Conservation (phyloP, 2,888 invertebrate genomes). For the Oscheius sp. region DNA sequence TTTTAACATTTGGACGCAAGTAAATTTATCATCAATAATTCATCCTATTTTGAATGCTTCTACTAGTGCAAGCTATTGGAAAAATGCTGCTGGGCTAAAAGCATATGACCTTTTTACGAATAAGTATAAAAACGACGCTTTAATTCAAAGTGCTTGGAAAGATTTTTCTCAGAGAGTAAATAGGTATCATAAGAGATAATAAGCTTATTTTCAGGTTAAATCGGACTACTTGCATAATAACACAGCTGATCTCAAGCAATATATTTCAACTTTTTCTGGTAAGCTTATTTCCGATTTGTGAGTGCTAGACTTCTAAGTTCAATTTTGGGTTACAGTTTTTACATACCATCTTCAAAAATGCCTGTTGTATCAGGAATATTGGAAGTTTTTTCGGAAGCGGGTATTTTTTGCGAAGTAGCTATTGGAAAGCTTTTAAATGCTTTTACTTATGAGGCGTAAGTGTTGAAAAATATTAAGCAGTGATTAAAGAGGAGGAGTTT, state of each 20-base stretch:
- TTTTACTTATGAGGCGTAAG: too few relatives aligned
- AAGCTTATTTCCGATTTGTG: neutral
- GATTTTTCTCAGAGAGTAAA: too few relatives aligned
- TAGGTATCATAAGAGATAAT: too few relatives aligned
- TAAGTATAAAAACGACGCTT: neutral
- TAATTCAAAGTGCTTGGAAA: neutral
- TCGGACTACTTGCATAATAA: neutral
- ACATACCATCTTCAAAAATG: neutral
- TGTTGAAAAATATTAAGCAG: too few relatives aligned
- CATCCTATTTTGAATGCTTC: neutral
- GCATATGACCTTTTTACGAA: neutral
- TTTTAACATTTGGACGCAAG: slow-evolving; percentile 7
- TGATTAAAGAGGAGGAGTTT: too few relatives aligned
- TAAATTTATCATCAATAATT: neutral
- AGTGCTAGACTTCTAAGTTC: too few relatives aligned
- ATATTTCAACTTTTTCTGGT: too few relatives aligned
- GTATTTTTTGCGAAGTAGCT: neutral
- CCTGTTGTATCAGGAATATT: neutral
- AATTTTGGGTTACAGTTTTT: neutral
- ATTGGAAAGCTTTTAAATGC: neutral
- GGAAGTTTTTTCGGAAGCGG: neutral
- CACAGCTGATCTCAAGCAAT: too few relatives aligned
- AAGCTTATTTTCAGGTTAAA: neutral
- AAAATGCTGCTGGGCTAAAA: neutral
- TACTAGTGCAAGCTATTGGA: neutral